Percentiles rank a stretch among this genome's conserved stretches.
phyloP scores from a whole-genome alignment of 2,888 invertebrate species.

The Erannis defoliaria region DNA sequence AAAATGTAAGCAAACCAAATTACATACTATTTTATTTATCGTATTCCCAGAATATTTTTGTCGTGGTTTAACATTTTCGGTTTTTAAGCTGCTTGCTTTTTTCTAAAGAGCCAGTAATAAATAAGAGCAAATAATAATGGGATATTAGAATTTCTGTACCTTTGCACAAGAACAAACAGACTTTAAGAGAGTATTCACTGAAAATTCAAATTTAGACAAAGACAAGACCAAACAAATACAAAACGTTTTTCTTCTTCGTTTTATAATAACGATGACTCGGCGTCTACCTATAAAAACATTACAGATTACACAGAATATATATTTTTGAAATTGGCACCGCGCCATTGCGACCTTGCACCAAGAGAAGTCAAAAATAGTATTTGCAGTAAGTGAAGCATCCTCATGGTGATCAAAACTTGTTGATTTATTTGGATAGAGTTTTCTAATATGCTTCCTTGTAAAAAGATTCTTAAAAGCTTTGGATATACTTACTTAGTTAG shows the following conservation, averaged over 20 bases:
- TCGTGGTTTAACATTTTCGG: too few relatives aligned
- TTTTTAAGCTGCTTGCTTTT: too few relatives aligned
- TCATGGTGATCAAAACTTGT: conserved; percentile 1
- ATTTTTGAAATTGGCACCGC: conserved; percentile 60
- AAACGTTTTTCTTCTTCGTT: neutral
- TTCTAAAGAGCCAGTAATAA: too few relatives aligned
- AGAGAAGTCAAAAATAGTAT: conserved; percentile 48
- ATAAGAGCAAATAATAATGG: too few relatives aligned
- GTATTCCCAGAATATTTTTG: too few relatives aligned
- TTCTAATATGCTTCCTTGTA: neutral
- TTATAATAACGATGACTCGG: conserved; percentile 13
- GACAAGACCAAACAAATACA: neutral
- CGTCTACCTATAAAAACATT: conserved; percentile 1
- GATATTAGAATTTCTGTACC: too few relatives aligned
- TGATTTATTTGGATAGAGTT: neutral
- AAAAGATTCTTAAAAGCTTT: too few relatives aligned
- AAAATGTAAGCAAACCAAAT: too few relatives aligned
- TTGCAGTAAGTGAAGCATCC: conserved; percentile 25
- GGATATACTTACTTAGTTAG: too few relatives aligned
- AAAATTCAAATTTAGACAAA: neutral
- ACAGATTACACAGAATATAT: conserved; percentile 42
- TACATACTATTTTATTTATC: too few relatives aligned
- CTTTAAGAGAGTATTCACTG: too few relatives aligned
- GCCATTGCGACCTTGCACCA: conserved; percentile 70
- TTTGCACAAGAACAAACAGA: too few relatives aligned